Evolutionary conservation across 2,113 vertebrate genomes (phyloP), one percentile per base, ranked within the genome.

Genomic region (Hippoglossus stenolepis): DNA sequence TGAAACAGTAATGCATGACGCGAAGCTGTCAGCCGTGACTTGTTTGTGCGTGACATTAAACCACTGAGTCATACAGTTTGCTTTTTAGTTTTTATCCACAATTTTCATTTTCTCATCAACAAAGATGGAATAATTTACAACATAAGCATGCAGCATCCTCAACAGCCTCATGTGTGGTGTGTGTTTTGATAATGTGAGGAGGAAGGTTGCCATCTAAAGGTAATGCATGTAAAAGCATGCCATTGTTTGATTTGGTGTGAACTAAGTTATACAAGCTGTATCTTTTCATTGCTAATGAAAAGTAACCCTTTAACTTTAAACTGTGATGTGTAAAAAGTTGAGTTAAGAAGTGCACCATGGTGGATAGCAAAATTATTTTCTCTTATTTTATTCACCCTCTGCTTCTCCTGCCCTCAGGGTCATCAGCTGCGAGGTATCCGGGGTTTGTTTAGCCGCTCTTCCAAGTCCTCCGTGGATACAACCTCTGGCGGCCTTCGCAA

Each of bases 361-460:
- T 70, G 62, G 17, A 28, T 38, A 38, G 20, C 14, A 15, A 59
- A 4, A 24, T 58, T 45, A 35, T 2, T 45, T 53, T 6, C 31
- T 6, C 9, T 63, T 8, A 24, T 23, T 71, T 67, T 17, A 17
- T 49, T 65, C 1, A 4, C 65, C 3, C 70, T 58, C 35, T 60
- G 0, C 65, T 74, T 24, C 11, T 60, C 2, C 31, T 86, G 9
- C 77, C 80, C 80, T 40, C 90, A 99, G 98, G 94, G 93, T 78
- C 94, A 96, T 80, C 98, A 98, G 79, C 94, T 99, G 67, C 94
- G 97, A 62, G 98, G 98, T 17, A 95, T 99, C 64, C 95, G 96
- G 24, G 96, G 98, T 73, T 90, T 99, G 73, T 99, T 99, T 86
- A 95, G 94, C 84, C 97, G 94, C 85, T 96, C 93, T 28, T 95